These are phyloP conservation scores for Drosophila nigritarsus DNA, from an alignment of 2,888 invertebrate species.

Conservation along the genomic window DNA sequence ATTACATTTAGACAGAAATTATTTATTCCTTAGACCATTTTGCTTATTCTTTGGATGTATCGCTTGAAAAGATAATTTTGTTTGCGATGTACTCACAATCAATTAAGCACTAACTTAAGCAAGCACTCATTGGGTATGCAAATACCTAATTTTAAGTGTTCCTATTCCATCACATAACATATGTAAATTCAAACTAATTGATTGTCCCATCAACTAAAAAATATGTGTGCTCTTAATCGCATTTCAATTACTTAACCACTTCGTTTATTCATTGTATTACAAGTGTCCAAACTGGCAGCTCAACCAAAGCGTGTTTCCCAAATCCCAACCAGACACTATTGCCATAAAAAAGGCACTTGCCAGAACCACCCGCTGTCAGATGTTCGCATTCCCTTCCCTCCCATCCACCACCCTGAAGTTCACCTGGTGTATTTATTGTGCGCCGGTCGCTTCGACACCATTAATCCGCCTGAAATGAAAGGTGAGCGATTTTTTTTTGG, in stretches of 20 bases:
- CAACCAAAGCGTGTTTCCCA: slow-evolving; percentile 48
- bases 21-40: not conserved
- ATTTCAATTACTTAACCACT: slow-evolving; percentile 76
- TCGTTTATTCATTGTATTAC: slow-evolving; percentile 76
- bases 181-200: slow-evolving; percentile 30
- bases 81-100: not conserved
- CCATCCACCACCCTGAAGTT: not conserved
- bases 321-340: slow-evolving; percentile 49
- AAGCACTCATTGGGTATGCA: not conserved
- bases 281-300: slow-evolving; percentile 71
- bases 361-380: slow-evolving; percentile 46
- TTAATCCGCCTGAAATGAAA: slow-evolving; percentile 77
- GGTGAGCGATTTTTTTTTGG: slow-evolving; percentile 76
- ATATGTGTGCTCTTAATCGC: slow-evolving; percentile 63
- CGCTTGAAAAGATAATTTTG: not conserved
- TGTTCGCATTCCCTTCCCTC: slow-evolving; percentile 6
- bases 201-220: slow-evolving; percentile 14
- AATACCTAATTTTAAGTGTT: not conserved
- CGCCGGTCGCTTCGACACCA: slow-evolving; percentile 66
- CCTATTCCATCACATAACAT: not conserved
- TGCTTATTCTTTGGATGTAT: not conserved
- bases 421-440: slow-evolving; percentile 55
- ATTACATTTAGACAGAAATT: not conserved
- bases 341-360: slow-evolving; percentile 41
- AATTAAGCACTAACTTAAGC: not conserved